phyloP scores from a whole-genome alignment of 2,888 invertebrate genomes.

The Pterobdella sp. region DNA sequence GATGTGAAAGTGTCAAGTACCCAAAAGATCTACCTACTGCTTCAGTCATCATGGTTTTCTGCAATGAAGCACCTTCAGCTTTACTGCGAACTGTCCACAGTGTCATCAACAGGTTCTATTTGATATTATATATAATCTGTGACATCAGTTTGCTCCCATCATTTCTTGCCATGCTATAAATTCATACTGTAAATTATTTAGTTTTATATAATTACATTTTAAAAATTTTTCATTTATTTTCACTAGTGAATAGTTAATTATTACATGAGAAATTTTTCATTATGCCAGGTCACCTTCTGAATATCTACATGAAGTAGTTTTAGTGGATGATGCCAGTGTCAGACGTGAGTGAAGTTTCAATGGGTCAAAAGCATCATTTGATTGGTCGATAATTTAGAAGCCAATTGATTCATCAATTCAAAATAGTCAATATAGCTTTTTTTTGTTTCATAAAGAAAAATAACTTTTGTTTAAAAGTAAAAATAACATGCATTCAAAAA shows the following conservation, averaged over 20 bases:
- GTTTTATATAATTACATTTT: neutral
- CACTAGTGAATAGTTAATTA: too few species aligned
- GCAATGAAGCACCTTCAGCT: slow-evolving; percentile 80
- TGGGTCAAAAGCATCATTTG: too few species aligned
- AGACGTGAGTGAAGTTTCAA: slow-evolving; percentile 33
- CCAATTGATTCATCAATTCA: too few species aligned
- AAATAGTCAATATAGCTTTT: too few species aligned
- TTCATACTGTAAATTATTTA: too few species aligned
- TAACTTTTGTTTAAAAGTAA: too few species aligned
- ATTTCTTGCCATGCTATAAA: too few species aligned
- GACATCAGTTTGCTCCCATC: too few species aligned
- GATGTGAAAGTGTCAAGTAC: slow-evolving; percentile 60
- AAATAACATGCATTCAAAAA: too few species aligned
- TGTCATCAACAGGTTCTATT: slow-evolving; percentile 59
- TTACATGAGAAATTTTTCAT: neutral
- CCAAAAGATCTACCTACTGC: slow-evolving; percentile 64
- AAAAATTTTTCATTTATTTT: too few species aligned
- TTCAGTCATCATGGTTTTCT: slow-evolving; percentile 70
- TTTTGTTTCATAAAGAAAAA: too few species aligned
- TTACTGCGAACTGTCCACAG: slow-evolving; percentile 77
- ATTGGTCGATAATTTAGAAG: too few species aligned
- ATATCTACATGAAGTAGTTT: slow-evolving; percentile 78
- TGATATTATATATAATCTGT: neutral
- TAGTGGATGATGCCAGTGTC: slow-evolving; percentile 85
- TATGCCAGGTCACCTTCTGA: slow-evolving; percentile 58